Evolutionary conservation across 2,113 vertebrate genomes (phyloP).

Genomic region (Tachysurus fulvidraco): DNA sequence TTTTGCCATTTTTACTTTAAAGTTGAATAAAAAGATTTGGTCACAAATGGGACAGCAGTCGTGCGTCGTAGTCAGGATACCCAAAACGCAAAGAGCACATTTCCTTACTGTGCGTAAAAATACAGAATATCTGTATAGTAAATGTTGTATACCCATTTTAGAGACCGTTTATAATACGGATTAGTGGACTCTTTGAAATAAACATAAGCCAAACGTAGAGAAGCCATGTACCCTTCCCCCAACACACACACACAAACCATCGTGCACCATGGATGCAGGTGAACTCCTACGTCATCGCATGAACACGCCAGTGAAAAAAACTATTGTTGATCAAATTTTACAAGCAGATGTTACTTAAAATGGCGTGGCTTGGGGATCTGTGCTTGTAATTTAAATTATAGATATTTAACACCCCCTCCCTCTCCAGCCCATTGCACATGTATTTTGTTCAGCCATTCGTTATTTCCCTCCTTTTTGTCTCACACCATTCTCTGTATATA

Average conservation of each 20-base stretch:
- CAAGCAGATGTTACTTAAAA: conserved; percentile 72
- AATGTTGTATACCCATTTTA: background rate
- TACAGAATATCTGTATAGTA: background rate
- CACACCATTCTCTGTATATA: background rate
- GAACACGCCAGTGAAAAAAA: conserved; percentile 61
- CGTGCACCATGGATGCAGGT: conserved; percentile 48
- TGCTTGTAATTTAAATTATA: conserved; percentile 59
- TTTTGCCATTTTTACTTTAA: background rate
- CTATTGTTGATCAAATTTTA: conserved; percentile 69
- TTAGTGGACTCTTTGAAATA: background rate
- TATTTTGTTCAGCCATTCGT: background rate
- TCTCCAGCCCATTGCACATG: conserved; percentile 43
- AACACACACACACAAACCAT: conserved; percentile 8
- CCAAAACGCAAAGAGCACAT: background rate
- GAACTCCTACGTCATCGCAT: conserved; percentile 40
- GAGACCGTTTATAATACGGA: background rate
- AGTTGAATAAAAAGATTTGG: background rate
- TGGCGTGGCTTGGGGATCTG: conserved; percentile 78
- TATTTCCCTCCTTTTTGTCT: background rate
- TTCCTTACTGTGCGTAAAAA: background rate
- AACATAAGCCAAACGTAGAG: conserved; percentile 16
- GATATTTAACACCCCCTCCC: conserved; percentile 51
- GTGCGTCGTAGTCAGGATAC: background rate
- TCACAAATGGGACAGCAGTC: background rate
- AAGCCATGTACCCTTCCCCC: background rate